Conservation (phyloP, 1,140 invertebrate genomes). For the Drosophila arizonae region DNA sequence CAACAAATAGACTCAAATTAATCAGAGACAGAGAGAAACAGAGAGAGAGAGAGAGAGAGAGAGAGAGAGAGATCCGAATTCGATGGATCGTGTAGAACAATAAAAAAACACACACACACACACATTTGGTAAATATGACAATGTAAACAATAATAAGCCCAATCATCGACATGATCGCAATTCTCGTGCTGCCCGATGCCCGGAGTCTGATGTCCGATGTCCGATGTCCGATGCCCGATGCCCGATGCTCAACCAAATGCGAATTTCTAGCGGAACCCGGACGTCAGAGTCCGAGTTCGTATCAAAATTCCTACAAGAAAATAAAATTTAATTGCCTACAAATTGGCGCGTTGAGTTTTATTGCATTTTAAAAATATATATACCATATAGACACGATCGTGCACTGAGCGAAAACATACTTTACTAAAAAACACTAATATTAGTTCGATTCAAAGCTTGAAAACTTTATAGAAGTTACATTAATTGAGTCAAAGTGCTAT, state of each 20-base stretch:
- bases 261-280: slow-evolving; percentile 18
- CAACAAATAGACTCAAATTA: slow-evolving; percentile 61
- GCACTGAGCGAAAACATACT: not conserved
- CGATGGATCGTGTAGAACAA: slow-evolving; percentile 40
- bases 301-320: slow-evolving; percentile 59
- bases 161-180: slow-evolving; percentile 32
- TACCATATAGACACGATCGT: not conserved
- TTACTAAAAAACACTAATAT: too few species aligned
- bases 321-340: slow-evolving; percentile 78
- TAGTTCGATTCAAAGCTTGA: too few species aligned
- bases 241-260: not conserved
- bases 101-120: slow-evolving; percentile 13
- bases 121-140: slow-evolving; percentile 67
- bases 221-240: not conserved
- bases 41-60: slow-evolving; percentile 5
- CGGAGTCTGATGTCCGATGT: not conserved
- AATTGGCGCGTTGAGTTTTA: slow-evolving; percentile 78
- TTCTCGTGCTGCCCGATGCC: not conserved
- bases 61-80: slow-evolving; percentile 1
- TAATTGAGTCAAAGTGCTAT: too few species aligned
- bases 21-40: slow-evolving; percentile 16
- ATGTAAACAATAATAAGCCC: slow-evolving; percentile 73
- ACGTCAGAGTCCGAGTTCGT: slow-evolving; percentile 20
- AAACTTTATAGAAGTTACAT: too few species aligned
- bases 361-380: slow-evolving; percentile 63